Base-by-base conservation (phyloP, 2,888 invertebrate genomes). In the Hololepta plana region DNA sequence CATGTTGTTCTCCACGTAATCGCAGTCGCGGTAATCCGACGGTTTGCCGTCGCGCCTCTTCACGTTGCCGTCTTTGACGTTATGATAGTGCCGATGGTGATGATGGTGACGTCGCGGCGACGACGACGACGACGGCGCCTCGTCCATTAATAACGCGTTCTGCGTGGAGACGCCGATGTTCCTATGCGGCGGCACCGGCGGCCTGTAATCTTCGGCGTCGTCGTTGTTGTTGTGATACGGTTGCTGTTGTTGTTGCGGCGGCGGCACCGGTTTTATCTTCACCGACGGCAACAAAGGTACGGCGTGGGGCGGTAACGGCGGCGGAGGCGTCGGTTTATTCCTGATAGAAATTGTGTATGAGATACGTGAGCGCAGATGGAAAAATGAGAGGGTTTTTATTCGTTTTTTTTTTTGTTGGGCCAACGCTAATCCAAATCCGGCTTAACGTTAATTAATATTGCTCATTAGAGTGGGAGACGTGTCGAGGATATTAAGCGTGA, bases 181-280 rank as follows among this genome's bases (percentile, higher is more conserved):
- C 38, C 84, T 63, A 47, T 85, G 85, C 15, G 82, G 87, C 12
- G 85, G 85, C 29, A 85, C 80, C n/a, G 84, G 84, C 3, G 85
- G 84, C 38, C 76, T 67, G 57, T 85, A 84, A 37, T 80, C 79
- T 41, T 69, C 68, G 31, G 46, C 48, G 33, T 42, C 43, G 32
- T 43, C 46, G 27, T 15, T 21, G 35, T 46, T n/a, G n/a, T n/a
- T n/a, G n/a, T n/a, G n/a, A n/a, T n/a, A n/a, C n/a, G n/a, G n/a
- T n/a, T n/a, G n/a, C n/a, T n/a, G n/a, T n/a, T n/a, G n/a, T n/a
- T n/a, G n/a, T 59, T 55, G 36, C 23, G 25, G 23, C 16, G 30
- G 29, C 16, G 38, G 26, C 28, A 28, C 17, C 29, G 23, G 27
- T 26, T 29, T 36, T 27, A 34, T 24, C 24, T 32, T 22, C 23